Evolutionary conservation across 2,888 invertebrate genomes (phyloP).

Genomic region (Microctonus aethiopoides): DNA sequence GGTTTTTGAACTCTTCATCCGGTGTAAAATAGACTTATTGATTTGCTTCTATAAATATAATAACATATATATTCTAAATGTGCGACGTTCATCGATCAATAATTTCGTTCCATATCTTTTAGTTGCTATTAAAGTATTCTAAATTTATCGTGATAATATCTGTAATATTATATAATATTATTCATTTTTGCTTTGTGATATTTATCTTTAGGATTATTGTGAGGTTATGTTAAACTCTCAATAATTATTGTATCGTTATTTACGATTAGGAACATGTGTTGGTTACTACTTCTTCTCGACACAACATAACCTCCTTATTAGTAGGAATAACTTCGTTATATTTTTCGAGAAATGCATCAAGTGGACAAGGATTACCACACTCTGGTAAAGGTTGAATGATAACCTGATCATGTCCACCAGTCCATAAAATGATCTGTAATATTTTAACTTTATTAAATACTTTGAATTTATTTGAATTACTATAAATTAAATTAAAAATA

Average conservation of each 20-base stretch:
- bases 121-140: not conserved
- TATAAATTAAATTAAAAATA: no score
- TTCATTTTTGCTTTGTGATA: not conserved
- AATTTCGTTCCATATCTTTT: constrained; percentile 24
- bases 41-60: constrained; percentile 35
- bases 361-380: constrained; percentile 61
- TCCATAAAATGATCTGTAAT: constrained; percentile 63
- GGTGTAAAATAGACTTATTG: constrained; percentile 45
- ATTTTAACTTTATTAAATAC: no score
- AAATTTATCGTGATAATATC: no score
- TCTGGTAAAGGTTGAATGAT: constrained; percentile 60
- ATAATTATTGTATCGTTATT: no score
- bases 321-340: constrained; percentile 54
- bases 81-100: constrained; percentile 28
- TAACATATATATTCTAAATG: not conserved
- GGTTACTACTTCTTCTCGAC: not conserved
- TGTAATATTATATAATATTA: no score
- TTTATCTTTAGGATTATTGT: no score
- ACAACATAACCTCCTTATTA: constrained; percentile 49
- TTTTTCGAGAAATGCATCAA: constrained; percentile 59
- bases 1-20: constrained; percentile 53
- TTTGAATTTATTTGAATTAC: no score
- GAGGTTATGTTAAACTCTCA: no score
- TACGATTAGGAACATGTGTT: not conserved
- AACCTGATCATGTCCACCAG: constrained; percentile 58